phyloP scores from a whole-genome alignment of 2,888 invertebrate genomes.

The Chalcis sispes region DNA sequence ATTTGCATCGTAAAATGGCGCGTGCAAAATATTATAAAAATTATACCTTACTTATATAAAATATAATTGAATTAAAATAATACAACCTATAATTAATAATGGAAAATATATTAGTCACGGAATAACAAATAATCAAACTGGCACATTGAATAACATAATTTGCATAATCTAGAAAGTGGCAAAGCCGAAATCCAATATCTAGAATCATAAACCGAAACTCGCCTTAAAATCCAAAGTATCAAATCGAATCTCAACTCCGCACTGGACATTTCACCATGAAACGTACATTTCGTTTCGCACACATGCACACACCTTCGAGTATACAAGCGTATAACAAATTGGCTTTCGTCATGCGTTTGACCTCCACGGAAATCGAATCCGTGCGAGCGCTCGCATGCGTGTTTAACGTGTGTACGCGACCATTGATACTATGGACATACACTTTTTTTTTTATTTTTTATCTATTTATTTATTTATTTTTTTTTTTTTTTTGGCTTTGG shows the following conservation, averaged over 20 bases:
- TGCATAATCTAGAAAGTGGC: no score
- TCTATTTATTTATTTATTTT: background rate
- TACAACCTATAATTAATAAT: no score
- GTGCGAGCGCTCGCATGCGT: background rate
- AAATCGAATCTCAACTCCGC: background rate
- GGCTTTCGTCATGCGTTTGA: slow-evolving; percentile 52
- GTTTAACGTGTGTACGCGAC: background rate
- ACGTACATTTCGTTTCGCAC: slow-evolving; percentile 8
- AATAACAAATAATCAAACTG: no score
- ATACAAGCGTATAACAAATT: slow-evolving; percentile 18
- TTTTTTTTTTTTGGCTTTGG: background rate
- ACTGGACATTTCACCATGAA: slow-evolving; percentile 28
- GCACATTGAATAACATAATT: no score
- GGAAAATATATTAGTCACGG: no score
- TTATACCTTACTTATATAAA: no score
- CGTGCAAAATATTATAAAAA: no score
- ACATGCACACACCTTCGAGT: background rate
- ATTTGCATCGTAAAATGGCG: no score
- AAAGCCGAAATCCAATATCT: no score
- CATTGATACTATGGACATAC: background rate
- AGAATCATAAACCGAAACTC: slow-evolving; percentile 30
- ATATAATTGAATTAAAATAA: no score
- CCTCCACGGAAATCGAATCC: slow-evolving; percentile 53
- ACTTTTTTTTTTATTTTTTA: background rate
- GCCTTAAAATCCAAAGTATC: no score